A percentile compares a stretch with the other conserved stretches of the same genome.
Conservation (phyloP, 2,797 vertebrate species). For the Chaenodraco wilsoni region DNA sequence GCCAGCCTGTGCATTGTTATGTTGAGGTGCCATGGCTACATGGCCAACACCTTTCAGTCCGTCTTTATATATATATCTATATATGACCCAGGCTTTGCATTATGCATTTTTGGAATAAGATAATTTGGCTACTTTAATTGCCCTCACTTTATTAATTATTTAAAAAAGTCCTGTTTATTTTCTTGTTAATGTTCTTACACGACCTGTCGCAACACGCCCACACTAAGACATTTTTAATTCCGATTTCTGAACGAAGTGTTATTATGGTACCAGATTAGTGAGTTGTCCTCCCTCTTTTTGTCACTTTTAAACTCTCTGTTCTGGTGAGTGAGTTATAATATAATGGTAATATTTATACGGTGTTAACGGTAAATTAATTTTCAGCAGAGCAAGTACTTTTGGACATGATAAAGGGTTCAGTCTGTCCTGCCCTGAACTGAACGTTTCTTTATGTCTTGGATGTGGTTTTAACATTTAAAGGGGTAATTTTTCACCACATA, state of each 20-base stretch:
- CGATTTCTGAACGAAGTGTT: conserved; percentile 6
- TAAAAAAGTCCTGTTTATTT: too few relatives aligned
- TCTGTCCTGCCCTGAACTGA: not conserved
- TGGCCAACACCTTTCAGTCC: too few relatives aligned
- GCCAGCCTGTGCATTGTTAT: too few relatives aligned
- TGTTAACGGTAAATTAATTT: conserved; percentile 26
- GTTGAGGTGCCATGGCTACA: too few relatives aligned
- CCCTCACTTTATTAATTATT: too few relatives aligned
- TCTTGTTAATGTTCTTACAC: too few relatives aligned
- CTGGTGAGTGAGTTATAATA: conserved; percentile 24
- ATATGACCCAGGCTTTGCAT: too few relatives aligned
- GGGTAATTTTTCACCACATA: conserved; percentile 17
- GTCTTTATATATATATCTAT: too few relatives aligned
- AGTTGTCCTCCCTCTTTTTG: conserved; percentile 2
- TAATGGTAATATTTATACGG: conserved; percentile 19
- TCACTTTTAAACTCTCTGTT: not conserved
- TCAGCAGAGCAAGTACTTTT: conserved; percentile 25
- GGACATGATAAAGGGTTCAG: conserved; percentile 5
- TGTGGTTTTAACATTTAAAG: conserved; percentile 12
- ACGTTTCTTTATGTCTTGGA: not conserved
- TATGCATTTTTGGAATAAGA: too few relatives aligned
- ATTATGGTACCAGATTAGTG: not conserved
- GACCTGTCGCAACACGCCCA: not conserved
- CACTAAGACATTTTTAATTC: conserved; percentile 4
- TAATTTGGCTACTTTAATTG: too few relatives aligned